Percentiles rank a stretch among this genome's conserved stretches.
Evolutionary conservation across 1,140 invertebrate species (phyloP).

Genomic region (Adoxophyes honmai): DNA sequence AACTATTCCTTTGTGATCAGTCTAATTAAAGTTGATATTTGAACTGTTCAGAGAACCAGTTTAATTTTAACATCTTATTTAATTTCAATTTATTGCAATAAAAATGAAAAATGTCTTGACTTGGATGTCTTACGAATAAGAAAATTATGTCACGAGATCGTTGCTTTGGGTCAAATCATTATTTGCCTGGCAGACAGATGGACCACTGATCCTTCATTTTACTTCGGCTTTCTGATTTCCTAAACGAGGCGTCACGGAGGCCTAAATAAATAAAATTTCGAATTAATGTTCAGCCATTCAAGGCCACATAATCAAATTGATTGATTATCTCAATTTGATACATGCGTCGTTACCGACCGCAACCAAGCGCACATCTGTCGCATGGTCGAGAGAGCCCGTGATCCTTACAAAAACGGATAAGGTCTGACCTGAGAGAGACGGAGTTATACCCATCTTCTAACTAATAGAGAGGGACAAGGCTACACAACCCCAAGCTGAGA

Average conservation of each 20-base stretch:
- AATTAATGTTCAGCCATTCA: slow-evolving; percentile 30
- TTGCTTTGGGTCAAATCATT: too few species aligned
- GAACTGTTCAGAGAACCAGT: too few species aligned
- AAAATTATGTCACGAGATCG: too few species aligned
- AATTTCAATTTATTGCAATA: too few species aligned
- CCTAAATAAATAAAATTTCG: slow-evolving; percentile 24
- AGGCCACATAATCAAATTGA: slow-evolving; percentile 70
- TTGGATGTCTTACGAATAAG: too few species aligned
- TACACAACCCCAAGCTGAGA: slow-evolving; percentile 44
- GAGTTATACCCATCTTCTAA: slow-evolving; percentile 26
- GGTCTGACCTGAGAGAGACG: slow-evolving; percentile 34
- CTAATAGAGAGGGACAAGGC: slow-evolving; percentile 34
- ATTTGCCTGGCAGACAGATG: too few species aligned
- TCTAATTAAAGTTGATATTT: too few species aligned
- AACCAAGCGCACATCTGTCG: slow-evolving; percentile 71
- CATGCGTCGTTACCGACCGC: slow-evolving; percentile 68
- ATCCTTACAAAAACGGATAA: slow-evolving; percentile 69
- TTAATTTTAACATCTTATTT: too few species aligned
- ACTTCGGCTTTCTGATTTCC: neutral
- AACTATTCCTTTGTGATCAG: too few species aligned
- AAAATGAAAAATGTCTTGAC: too few species aligned
- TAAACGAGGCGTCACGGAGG: slow-evolving; percentile 7
- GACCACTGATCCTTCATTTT: too few species aligned
- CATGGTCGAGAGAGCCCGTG: slow-evolving; percentile 66
- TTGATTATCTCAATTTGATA: slow-evolving; percentile 69